Conservation (phyloP, 2,888 invertebrate species). For the Sesamia inferens region DNA sequence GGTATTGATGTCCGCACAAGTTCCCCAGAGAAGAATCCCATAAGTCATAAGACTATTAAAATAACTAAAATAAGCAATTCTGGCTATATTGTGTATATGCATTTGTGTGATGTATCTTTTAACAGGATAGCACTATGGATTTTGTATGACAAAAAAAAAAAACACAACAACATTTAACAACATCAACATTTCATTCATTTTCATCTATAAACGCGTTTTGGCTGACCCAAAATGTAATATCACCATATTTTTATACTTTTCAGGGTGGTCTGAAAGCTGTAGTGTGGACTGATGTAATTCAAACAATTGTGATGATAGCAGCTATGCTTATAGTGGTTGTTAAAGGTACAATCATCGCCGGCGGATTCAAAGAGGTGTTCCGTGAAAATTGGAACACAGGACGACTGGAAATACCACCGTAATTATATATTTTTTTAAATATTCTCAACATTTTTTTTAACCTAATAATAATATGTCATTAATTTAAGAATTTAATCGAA, state of each 20-base stretch:
- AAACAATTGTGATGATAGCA: slow-evolving; percentile 92
- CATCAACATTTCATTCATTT: too few species aligned
- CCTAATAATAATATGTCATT: neutral
- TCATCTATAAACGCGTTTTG: too few species aligned
- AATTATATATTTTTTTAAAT: slow-evolving; percentile 55
- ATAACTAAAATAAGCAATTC: too few species aligned
- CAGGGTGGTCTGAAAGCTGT: slow-evolving; percentile 93
- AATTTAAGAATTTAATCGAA: neutral
- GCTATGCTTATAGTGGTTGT: slow-evolving; percentile 92
- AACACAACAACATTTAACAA: too few species aligned
- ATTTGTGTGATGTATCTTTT: too few species aligned
- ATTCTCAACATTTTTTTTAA: slow-evolving; percentile 12
- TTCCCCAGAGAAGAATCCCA: too few species aligned
- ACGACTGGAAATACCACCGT: slow-evolving; percentile 91
- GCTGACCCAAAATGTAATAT: neutral
- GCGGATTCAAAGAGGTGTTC: slow-evolving; percentile 91
- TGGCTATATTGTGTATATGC: too few species aligned
- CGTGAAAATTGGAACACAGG: slow-evolving; percentile 90
- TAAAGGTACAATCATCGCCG: slow-evolving; percentile 91
- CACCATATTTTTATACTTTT: slow-evolving; percentile 35
- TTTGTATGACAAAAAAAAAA: neutral
- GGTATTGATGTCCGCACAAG: too few species aligned
- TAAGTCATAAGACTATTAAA: too few species aligned
- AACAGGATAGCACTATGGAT: neutral
- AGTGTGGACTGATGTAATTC: slow-evolving; percentile 93